phyloP scores from a whole-genome alignment of 2,888 invertebrate species.

The Kryphioiulus occultus region DNA sequence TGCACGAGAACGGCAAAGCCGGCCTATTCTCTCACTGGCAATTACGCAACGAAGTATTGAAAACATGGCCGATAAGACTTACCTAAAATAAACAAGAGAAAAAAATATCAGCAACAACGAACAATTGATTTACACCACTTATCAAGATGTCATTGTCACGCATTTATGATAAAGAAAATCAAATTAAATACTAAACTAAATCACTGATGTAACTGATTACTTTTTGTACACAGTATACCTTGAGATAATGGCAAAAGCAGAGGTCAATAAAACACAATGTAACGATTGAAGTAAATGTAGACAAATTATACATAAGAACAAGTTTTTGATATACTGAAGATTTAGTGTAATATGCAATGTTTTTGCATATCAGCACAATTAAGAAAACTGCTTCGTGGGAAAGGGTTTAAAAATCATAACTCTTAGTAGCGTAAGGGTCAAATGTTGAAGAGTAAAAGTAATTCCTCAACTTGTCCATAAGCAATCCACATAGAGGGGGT shows the following conservation, averaged over 20 bases:
- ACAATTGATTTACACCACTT: background rate
- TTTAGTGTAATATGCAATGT: too few species aligned
- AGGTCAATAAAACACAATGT: background rate
- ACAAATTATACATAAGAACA: too few species aligned
- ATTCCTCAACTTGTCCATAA: too few species aligned
- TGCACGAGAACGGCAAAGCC: background rate
- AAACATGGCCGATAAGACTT: background rate
- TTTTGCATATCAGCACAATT: too few species aligned
- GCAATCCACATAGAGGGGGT: too few species aligned
- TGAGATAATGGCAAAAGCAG: too few species aligned
- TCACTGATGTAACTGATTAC: background rate
- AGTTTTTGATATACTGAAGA: too few species aligned
- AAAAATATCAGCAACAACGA: background rate
- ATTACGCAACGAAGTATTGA: background rate
- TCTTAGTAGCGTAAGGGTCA: too few species aligned
- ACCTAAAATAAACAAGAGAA: constrained; percentile 27
- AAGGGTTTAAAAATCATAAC: too few species aligned
- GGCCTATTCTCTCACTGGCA: background rate
- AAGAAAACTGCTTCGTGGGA: too few species aligned
- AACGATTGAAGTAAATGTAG: background rate
- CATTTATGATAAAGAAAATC: background rate
- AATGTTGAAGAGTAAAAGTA: too few species aligned
- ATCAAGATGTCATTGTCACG: background rate
- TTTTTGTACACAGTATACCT: too few species aligned
- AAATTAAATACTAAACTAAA: background rate